Conservation (phyloP, 2,797 vertebrate genomes). For the Selene dorsalis region DNA sequence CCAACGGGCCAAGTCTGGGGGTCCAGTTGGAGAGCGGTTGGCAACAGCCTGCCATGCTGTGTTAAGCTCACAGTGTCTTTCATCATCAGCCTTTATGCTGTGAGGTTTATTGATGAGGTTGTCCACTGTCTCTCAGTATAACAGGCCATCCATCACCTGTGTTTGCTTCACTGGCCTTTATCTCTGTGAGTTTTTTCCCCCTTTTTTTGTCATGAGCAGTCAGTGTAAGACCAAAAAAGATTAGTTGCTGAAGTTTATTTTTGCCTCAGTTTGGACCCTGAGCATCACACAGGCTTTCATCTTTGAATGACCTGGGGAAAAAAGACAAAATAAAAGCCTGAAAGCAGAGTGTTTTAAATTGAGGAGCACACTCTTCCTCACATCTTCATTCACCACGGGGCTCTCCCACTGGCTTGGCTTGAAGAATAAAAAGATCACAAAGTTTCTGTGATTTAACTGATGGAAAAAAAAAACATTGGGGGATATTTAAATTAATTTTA, state of each 20-base stretch:
- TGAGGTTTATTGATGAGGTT: conserved; percentile 50
- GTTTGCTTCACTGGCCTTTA: conserved; percentile 40
- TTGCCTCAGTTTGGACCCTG: conserved; percentile 50
- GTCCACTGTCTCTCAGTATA: conserved; percentile 35
- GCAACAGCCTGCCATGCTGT: conserved; percentile 63
- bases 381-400: conserved; percentile 66
- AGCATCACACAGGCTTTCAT: conserved; percentile 72
- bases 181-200: conserved; percentile 14
- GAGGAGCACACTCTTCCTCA: conserved; percentile 40
- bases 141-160: conserved; percentile 48
- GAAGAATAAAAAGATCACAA: conserved; percentile 63
- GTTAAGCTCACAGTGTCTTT: conserved; percentile 65
- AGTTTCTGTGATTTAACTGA: conserved; percentile 55
- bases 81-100: conserved; percentile 44
- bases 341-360: conserved; percentile 69
- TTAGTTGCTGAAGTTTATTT: conserved; percentile 50
- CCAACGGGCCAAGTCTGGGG: conserved; percentile 63
- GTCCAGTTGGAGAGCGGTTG: conserved; percentile 58
- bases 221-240: conserved; percentile 32
- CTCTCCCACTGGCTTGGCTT: conserved; percentile 68
- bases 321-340: conserved; percentile 72
- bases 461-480: conserved; percentile 28
- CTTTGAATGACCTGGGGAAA: conserved; percentile 69
- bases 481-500: conserved; percentile 32
- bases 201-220: conserved; percentile 38